These are phyloP conservation scores for Invenusta paracnida DNA, from an alignment of 2,888 invertebrate genomes.

Conservation along the genomic window DNA sequence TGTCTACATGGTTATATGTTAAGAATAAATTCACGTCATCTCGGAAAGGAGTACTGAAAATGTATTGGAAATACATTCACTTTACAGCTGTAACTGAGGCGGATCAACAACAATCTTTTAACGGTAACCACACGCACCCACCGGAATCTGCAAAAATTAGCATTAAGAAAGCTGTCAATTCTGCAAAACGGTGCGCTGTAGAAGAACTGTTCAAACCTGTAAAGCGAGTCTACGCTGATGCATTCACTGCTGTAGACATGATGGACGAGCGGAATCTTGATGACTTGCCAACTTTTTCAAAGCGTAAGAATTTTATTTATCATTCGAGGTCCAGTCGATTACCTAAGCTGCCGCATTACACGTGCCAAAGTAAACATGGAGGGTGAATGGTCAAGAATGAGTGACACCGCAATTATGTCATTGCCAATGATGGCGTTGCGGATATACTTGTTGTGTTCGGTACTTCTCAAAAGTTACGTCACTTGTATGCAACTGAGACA, in stretches of 20 bases:
- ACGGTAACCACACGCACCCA: conserved; percentile 2
- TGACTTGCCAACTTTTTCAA: conserved; percentile 8
- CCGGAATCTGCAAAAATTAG: conserved; percentile 1
- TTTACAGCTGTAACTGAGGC: background rate
- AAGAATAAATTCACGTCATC: background rate
- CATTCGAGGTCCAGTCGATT: background rate
- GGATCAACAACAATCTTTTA: background rate
- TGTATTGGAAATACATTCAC: background rate
- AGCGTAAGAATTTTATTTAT: background rate
- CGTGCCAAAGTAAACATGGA: conserved; percentile 18
- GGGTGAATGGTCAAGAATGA: background rate
- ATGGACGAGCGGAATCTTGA: conserved; percentile 20
- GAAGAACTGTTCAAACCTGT: background rate
- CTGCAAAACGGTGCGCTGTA: background rate
- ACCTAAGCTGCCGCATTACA: conserved; percentile 9
- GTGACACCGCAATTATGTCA: no score
- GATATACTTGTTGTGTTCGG: background rate
- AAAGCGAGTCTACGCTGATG: background rate
- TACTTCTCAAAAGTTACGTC: conserved; percentile 9
- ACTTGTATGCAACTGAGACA: conserved; percentile 12
- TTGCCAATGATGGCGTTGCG: conserved; percentile 22
- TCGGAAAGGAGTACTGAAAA: conserved; percentile 1
- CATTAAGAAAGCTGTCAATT: conserved; percentile 18
- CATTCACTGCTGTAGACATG: background rate
- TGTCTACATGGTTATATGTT: background rate